A percentile compares a stretch with the other conserved stretches of the same genome.
Conservation (phyloP, 1,140 invertebrate genomes). For the Adelges cooleyi region DNA sequence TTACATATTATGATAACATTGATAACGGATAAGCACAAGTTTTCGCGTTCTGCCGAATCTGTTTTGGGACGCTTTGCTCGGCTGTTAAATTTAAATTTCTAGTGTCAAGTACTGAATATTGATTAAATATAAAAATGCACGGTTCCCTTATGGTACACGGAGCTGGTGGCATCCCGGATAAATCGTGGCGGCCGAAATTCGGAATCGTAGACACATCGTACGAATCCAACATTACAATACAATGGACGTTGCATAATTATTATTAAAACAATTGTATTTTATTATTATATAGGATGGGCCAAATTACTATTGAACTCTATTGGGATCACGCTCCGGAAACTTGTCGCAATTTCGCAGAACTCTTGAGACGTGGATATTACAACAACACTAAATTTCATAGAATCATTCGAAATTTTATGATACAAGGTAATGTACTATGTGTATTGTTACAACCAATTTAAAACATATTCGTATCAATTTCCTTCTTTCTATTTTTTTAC, state of each 20-base stretch:
- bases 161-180: conserved; percentile 52
- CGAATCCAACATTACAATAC: conserved; percentile 35
- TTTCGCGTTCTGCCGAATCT: too few relatives aligned
- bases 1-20: too few relatives aligned
- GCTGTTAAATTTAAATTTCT: too few relatives aligned
- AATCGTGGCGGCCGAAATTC: conserved; percentile 74
- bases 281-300: conserved; percentile 72
- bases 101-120: too few relatives aligned
- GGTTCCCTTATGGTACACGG: conserved; percentile 18
- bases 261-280: not conserved
- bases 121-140: too few relatives aligned
- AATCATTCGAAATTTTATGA: conserved; percentile 95
- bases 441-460: too few relatives aligned
- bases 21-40: too few relatives aligned
- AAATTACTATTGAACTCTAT: conserved; percentile 82
- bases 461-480: too few relatives aligned
- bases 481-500: too few relatives aligned
- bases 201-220: conserved; percentile 68
- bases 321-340: conserved; percentile 96
- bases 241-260: conserved; percentile 1
- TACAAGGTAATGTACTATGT: conserved; percentile 78
- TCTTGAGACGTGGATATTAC: conserved; percentile 84
- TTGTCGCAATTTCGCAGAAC: conserved; percentile 92
- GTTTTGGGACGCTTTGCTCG: too few relatives aligned
- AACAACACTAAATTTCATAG: conserved; percentile 94